These are phyloP conservation scores for Acanthis flammea DNA, from an alignment of 2,797 vertebrate genomes.

Conservation along the genomic window DNA sequence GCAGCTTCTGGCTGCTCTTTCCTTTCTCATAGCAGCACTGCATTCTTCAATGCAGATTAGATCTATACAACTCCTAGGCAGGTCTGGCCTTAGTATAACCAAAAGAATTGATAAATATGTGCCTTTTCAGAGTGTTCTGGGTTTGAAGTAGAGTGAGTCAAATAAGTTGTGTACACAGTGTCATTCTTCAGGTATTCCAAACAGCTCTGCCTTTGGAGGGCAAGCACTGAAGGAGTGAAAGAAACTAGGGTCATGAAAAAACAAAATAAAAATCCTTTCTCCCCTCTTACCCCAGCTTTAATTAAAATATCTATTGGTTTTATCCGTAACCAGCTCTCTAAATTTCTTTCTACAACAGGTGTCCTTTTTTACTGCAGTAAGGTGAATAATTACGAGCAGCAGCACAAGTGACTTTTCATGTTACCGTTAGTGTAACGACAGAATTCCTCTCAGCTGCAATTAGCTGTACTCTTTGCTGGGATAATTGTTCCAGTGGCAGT, in stretches of 20 bases:
- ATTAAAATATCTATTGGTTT: neutral
- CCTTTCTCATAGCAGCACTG: neutral
- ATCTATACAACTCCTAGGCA: neutral
- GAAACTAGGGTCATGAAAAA: neutral
- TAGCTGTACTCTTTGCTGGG: neutral
- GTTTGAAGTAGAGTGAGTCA: neutral
- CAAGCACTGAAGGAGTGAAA: neutral
- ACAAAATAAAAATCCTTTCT: neutral
- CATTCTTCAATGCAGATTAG: neutral
- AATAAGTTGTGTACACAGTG: neutral
- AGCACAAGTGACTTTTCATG: neutral
- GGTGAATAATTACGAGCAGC: neutral
- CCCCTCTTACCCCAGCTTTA: neutral
- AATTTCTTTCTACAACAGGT: neutral
- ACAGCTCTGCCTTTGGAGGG: neutral
- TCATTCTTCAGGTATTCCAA: neutral
- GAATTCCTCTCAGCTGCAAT: neutral
- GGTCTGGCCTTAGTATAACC: neutral
- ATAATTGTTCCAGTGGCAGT: neutral
- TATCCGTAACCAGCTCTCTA: neutral
- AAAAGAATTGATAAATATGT: neutral
- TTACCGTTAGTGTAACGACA: neutral
- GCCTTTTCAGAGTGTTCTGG: neutral
- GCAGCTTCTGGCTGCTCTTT: neutral
- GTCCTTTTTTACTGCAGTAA: neutral